phyloP scores from a whole-genome alignment of 1,140 invertebrate species.

The Drosophila watanabei region DNA sequence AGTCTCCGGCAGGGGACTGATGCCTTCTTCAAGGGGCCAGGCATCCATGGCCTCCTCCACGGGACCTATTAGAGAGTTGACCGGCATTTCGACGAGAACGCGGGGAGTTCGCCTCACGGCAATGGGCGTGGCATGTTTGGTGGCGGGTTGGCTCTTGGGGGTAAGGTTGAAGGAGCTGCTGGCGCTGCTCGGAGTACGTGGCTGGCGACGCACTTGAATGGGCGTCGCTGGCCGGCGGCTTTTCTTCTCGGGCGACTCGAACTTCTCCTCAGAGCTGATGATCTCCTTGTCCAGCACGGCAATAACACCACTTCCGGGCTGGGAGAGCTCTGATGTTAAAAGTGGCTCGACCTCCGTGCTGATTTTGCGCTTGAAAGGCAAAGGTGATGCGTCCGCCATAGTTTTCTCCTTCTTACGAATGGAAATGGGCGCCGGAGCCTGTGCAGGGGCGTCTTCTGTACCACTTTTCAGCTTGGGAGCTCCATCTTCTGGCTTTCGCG shows the following conservation, averaged over 20 bases:
- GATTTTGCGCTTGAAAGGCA: constrained; percentile 50
- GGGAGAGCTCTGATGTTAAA: constrained; percentile 12
- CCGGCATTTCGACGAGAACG: constrained; percentile 48
- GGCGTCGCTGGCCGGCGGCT: constrained; percentile 67
- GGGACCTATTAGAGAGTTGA: constrained; percentile 82
- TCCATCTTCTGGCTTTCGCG: constrained; percentile 43
- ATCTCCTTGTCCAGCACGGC: constrained; percentile 77
- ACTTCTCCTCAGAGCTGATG: constrained; percentile 81
- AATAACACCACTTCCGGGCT: constrained; percentile 29
- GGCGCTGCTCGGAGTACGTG: constrained; percentile 70
- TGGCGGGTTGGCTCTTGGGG: constrained; percentile 47
- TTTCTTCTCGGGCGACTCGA: constrained; percentile 82
- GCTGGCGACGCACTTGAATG: constrained; percentile 71
- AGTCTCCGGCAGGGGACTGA: constrained; percentile 18
- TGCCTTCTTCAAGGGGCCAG: constrained; percentile 83
- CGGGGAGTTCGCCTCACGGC: constrained; percentile 74
- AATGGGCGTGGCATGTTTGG: constrained; percentile 75
- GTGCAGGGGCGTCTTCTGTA: not conserved
- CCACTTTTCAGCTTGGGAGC: constrained; percentile 30
- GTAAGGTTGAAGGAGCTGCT: constrained; percentile 39
- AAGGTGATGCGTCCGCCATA: constrained; percentile 3
- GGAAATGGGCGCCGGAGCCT: constrained; percentile 1
- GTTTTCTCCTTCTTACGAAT: not conserved
- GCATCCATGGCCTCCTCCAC: constrained; percentile 62
- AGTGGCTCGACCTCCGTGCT: constrained; percentile 29